Base-by-base conservation (phyloP, 2,113 vertebrate species). In the Pycnonotus jocosus region DNA sequence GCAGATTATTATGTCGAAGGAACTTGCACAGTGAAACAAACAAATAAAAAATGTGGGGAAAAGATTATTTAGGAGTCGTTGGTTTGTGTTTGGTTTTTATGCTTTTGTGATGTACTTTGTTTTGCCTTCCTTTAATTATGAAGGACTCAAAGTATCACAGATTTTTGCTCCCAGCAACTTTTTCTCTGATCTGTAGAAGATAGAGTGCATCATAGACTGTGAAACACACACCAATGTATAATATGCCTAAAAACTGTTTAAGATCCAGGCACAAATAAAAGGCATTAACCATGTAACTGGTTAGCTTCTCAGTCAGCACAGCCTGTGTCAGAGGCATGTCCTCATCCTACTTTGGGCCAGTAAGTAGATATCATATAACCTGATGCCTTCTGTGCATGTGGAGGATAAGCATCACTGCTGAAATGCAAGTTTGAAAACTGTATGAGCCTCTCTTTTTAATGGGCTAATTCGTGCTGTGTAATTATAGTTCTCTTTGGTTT, bases 171-270 rank as follows among this genome's bases (percentile, higher is more conserved):
- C 8, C 4, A 19, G 40, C 40, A 81, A 25, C 8, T 42, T 19
- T 58, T 73, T n/a, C 19, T 87, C 3, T 88, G 7, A 7, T 71
- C 22, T 95, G n/a, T 61, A 65, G 76, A 51, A 56, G 58, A n/a
- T 7, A 60, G 13, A 48, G 27, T 61, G 30, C 17, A 35, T 15
- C 0, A 0, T n/a, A 45, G 42, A 15, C 24, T 66, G 17, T 57
- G 33, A 79, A 87, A 53, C 9, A 48, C 24, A 64, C 12, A 21
- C 7, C 11, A 53, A 37, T 45, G 1, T 58, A 2, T 47, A 50
- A 33, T 35, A 57, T 17, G 6, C 22, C 64, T 73, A 37, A 80
- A 90, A 72, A 6, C n/a, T 56, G 20, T 69, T 60, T 56, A 80
- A 86, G 74, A 65, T 69, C 27, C n/a, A 68, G 50, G 11, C 71